Percentiles rank a stretch among this genome's conserved stretches.
These are phyloP conservation scores for Caenorhabditis afra DNA, from an alignment of 2,888 invertebrate genomes.

Conservation along the genomic window DNA sequence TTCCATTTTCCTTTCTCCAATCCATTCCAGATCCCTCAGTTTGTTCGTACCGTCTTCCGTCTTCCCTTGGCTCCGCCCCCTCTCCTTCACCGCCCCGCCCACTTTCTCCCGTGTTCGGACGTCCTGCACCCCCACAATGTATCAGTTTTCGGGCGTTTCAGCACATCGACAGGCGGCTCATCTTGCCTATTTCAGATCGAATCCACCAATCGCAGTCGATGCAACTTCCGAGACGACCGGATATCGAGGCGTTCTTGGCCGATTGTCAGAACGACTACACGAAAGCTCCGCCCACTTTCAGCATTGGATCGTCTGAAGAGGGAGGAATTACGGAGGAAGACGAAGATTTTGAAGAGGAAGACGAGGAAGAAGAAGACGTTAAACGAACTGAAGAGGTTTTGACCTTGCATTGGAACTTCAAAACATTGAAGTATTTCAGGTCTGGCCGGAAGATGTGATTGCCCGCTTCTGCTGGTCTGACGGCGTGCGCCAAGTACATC, in stretches of 20 bases:
- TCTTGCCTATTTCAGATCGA: conserved; percentile 36
- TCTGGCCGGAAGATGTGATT: conserved; percentile 62
- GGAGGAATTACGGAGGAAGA: conserved; percentile 37
- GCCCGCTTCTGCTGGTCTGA: conserved; percentile 61
- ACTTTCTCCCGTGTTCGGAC: conserved; percentile 66
- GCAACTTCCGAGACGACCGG: conserved; percentile 59
- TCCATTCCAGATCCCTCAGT: conserved; percentile 55
- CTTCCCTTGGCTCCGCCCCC: conserved; percentile 60
- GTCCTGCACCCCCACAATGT: conserved; percentile 56
- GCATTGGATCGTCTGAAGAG: conserved; percentile 39
- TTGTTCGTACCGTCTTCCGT: conserved; percentile 66
- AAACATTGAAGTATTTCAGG: too few relatives aligned
- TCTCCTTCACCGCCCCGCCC: conserved; percentile 69
- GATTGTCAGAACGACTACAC: conserved; percentile 54
- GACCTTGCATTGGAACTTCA: too few relatives aligned
- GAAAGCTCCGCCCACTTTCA: conserved; percentile 41
- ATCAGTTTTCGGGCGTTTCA: conserved; percentile 6
- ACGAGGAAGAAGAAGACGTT: conserved; percentile 46
- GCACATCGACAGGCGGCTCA: too few relatives aligned
- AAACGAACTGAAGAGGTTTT: conserved; percentile 33
- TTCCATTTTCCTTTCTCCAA: too few relatives aligned
- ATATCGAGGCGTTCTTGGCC: conserved; percentile 58
- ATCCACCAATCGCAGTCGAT: conserved; percentile 61
- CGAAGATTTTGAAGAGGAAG: conserved; percentile 15
- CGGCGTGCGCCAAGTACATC: conserved; percentile 31